These are phyloP conservation scores for Ophioninae sp. DNA, from an alignment of 2,888 invertebrate genomes.

Conservation along the genomic window DNA sequence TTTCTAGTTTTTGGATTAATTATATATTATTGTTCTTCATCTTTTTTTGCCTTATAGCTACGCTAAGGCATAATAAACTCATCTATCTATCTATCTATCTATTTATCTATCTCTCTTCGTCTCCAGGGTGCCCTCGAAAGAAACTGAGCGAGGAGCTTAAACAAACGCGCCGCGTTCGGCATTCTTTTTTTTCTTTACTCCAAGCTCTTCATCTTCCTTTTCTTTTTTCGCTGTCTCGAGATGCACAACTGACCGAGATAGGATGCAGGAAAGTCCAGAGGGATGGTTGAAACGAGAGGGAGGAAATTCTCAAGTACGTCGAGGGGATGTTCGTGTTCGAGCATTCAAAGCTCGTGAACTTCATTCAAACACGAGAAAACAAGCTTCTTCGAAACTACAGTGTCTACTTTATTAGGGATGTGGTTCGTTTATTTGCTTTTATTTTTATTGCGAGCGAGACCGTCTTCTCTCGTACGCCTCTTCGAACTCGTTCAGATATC, in stretches of 20 bases:
- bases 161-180: neutral
- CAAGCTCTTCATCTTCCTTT: neutral
- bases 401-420: too few relatives aligned
- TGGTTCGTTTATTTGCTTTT: too few relatives aligned
- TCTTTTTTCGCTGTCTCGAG: conserved; percentile 15
- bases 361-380: conserved; percentile 8
- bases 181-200: neutral
- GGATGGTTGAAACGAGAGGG: neutral
- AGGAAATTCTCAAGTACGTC: conserved; percentile 21
- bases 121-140: neutral
- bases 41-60: too few relatives aligned
- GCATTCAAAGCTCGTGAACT: conserved; percentile 14
- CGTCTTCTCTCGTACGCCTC: too few relatives aligned
- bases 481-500: too few relatives aligned
- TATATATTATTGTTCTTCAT: too few relatives aligned
- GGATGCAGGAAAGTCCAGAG: conserved; percentile 21
- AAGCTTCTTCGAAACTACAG: conserved; percentile 7
- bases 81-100: too few relatives aligned
- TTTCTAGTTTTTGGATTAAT: too few relatives aligned
- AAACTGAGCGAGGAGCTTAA: conserved; percentile 2
- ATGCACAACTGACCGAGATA: conserved; percentile 32
- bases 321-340: conserved; percentile 9
- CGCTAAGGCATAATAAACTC: too few relatives aligned
- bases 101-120: too few relatives aligned
- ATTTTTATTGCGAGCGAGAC: too few relatives aligned